Percentiles rank a stretch among this genome's conserved stretches.
These are phyloP conservation scores for Buceros bicornis DNA, from an alignment of 2,797 vertebrate genomes.

Conservation along the genomic window DNA sequence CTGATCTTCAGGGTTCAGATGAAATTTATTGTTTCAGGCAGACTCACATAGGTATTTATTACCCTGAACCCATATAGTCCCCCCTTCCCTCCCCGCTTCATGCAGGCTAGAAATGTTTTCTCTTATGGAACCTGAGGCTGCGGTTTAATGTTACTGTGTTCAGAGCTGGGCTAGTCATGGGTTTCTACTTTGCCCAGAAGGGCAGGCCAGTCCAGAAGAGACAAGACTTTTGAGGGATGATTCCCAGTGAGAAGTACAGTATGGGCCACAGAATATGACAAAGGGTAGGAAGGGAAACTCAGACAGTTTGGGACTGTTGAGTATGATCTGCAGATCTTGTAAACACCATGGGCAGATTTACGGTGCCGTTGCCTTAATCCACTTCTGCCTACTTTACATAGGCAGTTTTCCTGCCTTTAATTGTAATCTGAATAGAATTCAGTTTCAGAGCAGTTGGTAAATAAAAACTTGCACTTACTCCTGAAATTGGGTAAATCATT, in stretches of 20 bases:
- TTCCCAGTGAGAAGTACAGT: background rate
- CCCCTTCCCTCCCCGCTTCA: background rate
- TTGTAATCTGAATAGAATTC: background rate
- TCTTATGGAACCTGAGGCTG: background rate
- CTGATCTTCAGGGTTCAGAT: background rate
- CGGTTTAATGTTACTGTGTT: background rate
- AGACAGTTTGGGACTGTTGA: background rate
- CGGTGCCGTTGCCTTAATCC: background rate
- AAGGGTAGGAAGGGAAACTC: background rate
- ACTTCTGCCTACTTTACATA: background rate
- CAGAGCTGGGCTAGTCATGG: background rate
- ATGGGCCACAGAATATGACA: background rate
- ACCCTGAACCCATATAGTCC: background rate
- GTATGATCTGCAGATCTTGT: background rate
- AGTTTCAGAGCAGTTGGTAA: background rate
- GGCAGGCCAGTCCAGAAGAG: background rate
- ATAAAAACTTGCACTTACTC: background rate
- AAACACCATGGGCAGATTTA: background rate
- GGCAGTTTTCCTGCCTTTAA: background rate
- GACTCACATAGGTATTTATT: background rate
- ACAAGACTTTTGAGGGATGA: background rate
- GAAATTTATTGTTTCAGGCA: background rate
- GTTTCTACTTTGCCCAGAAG: background rate
- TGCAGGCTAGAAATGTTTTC: background rate
- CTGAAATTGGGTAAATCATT: background rate